Evolutionary conservation across 2,888 invertebrate species (phyloP), one percentile per base, ranked within the genome.

Genomic region (Drosophila phalerata): DNA sequence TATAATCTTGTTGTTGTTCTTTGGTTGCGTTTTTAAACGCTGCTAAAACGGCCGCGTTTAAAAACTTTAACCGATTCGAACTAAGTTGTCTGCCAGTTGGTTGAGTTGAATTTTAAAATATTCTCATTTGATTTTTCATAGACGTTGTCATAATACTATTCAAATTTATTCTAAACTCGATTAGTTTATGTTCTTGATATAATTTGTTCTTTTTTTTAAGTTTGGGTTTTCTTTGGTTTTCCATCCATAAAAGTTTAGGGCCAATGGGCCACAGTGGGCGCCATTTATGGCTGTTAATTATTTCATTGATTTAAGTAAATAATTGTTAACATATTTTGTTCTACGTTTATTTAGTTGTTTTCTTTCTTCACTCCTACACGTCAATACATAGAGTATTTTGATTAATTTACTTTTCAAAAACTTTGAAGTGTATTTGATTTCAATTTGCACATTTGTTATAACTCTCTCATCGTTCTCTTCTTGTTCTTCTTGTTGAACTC

Each of bases 381-480:
- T 51, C 77, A 79, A 74, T 72, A 69, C 52, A 45, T 58, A 2
- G n/a, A 37, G 57, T 68, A 45, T 80, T 84, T 84, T 84, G 84
- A 85, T 84, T 84, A 58, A 40, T 63, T 83, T 67, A 67, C 69
- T 56, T 77, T 72, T 82, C 67, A 78, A 83, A 85, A 82, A 69
- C 83, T 72, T 72, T 82, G 65, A 77, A 79, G 67, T 82, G 61
- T 75, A 79, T 84, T 84, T 84, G 85, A 84, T 85, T 84, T 79
- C 53, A 73, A 63, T 84, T 83, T 85, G 83, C 83, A 84, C 85
- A 83, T 84, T 68, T 81, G 73, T 83, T 75, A 15, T 19, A 47
- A 57, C 52, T 32, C 37, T 57, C 38, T 3, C 17, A 28, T 15
- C 19, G 42, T 34, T 2, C 22, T 51, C 15, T 45, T 32, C 32